Evolutionary conservation across 2,113 vertebrate genomes (phyloP).

Genomic region (Notechis scutatus): DNA sequence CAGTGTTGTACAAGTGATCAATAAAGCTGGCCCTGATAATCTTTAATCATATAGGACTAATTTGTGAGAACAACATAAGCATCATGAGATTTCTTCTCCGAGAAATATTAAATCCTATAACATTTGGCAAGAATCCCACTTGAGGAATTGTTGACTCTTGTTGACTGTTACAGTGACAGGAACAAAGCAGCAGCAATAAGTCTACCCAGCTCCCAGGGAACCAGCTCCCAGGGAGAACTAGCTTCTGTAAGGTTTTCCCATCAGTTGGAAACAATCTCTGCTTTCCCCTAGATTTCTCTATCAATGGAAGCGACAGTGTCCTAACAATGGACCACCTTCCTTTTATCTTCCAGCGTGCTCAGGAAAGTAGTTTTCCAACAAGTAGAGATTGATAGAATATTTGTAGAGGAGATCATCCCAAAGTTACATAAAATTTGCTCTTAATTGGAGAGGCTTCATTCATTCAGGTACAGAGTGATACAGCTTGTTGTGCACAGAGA

Average conservation of each 20-base stretch:
- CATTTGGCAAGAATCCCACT: not conserved
- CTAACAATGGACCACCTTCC: not conserved
- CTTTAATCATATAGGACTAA: not conserved
- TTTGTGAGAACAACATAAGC: not conserved
- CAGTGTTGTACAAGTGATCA: not conserved
- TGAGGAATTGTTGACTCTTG: not conserved
- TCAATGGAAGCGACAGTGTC: not conserved
- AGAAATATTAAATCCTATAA: not conserved
- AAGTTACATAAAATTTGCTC: not conserved
- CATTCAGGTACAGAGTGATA: not conserved
- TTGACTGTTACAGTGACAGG: not conserved
- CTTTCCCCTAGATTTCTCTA: not conserved
- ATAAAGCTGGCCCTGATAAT: not conserved
- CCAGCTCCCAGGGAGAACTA: not conserved
- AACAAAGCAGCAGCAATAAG: not conserved
- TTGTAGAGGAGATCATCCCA: not conserved
- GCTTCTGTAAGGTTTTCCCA: not conserved
- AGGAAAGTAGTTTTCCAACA: not conserved
- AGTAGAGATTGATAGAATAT: not conserved
- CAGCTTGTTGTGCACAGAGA: not conserved
- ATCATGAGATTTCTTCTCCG: not conserved
- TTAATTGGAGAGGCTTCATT: not conserved
- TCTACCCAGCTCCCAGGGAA: not conserved
- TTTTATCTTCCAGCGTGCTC: not conserved
- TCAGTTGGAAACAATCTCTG: not conserved